Evolutionary conservation across 2,797 vertebrate genomes (phyloP).

Genomic region (Manis pentadactyla): DNA sequence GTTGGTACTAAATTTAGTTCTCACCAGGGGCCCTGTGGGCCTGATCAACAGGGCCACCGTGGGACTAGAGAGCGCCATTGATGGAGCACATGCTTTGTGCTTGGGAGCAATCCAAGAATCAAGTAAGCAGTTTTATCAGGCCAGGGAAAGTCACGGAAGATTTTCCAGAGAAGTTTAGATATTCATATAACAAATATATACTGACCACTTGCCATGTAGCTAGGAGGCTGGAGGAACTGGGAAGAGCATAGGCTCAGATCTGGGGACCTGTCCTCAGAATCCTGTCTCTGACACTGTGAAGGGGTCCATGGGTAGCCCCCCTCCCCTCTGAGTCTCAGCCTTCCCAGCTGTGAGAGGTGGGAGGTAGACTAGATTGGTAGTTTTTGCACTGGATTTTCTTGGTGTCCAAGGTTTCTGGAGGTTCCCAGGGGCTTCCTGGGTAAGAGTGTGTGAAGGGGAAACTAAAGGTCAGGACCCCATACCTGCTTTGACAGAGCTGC

Average conservation of each 20-base stretch:
- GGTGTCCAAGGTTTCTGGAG: background rate
- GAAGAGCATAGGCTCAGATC: background rate
- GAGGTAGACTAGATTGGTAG: background rate
- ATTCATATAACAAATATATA: background rate
- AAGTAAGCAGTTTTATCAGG: background rate
- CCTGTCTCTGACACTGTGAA: background rate
- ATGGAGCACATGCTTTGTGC: too few relatives aligned
- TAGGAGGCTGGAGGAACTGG: background rate
- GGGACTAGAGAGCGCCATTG: rapidly evolving
- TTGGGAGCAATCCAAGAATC: background rate
- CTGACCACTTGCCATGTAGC: background rate
- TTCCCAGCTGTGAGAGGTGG: background rate
- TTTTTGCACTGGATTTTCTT: background rate
- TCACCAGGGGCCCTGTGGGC: too few relatives aligned
- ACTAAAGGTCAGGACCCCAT: background rate
- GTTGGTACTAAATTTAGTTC: background rate
- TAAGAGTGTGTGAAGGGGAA: background rate
- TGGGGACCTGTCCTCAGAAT: background rate
- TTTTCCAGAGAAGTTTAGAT: background rate
- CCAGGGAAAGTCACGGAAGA: background rate
- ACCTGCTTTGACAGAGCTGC: background rate
- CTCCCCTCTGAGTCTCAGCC: background rate
- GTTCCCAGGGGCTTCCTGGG: background rate
- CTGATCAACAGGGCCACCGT: background rate
- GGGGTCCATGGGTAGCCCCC: background rate